phyloP scores from a whole-genome alignment of 1,140 invertebrate species.

The Drosophila bocqueti region DNA sequence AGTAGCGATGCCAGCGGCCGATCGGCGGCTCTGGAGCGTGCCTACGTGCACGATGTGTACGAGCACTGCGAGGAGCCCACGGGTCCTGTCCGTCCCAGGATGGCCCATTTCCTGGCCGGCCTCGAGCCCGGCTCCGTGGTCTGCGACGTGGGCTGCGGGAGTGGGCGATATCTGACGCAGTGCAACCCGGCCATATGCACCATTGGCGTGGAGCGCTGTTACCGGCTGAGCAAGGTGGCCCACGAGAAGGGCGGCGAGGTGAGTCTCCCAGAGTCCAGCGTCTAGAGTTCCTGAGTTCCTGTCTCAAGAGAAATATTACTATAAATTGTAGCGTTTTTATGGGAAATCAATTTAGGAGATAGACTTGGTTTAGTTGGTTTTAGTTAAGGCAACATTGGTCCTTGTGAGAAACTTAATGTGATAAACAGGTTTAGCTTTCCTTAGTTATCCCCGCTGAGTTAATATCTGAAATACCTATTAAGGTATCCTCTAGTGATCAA shows the following conservation, averaged over 20 bases:
- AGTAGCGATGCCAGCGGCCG: slow-evolving; percentile 84
- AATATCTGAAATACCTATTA: neutral
- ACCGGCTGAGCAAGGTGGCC: slow-evolving; percentile 91
- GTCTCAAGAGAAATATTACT: neutral
- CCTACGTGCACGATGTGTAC: slow-evolving; percentile 98
- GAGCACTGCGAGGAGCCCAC: slow-evolving; percentile 91
- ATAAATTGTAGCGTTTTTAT: neutral
- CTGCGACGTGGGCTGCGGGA: slow-evolving; percentile 97
- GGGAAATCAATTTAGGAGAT: neutral
- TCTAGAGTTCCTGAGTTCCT: neutral
- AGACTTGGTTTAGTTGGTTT: neutral
- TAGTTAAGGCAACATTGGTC: neutral
- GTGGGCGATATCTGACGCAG: slow-evolving; percentile 95
- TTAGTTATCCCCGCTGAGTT: neutral
- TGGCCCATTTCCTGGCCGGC: slow-evolving; percentile 93
- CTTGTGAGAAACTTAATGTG: neutral
- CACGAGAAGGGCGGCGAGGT: slow-evolving; percentile 93
- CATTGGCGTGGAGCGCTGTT: slow-evolving; percentile 95
- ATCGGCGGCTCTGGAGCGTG: slow-evolving; percentile 94
- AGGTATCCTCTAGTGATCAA: neutral
- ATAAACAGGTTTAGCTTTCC: neutral
- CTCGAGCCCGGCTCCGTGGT: slow-evolving; percentile 96
- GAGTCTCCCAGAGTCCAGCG: slow-evolving; percentile 44
- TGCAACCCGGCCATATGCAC: slow-evolving; percentile 93
- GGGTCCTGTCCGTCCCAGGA: slow-evolving; percentile 92